Percentiles rank a stretch among this genome's conserved stretches.
Conservation (phyloP, 2,797 vertebrate species). For the Salmo trutta region DNA sequence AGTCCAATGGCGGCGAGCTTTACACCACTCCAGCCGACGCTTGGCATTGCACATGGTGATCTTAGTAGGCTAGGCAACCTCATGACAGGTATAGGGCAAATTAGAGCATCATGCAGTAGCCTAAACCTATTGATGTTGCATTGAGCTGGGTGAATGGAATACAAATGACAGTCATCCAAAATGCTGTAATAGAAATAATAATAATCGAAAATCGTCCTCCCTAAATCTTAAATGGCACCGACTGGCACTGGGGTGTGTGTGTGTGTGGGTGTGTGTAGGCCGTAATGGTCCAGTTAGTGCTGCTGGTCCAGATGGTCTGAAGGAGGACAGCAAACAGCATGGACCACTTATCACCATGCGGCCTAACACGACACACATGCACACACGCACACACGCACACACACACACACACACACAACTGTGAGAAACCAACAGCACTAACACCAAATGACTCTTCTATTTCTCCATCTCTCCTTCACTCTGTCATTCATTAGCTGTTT, state of each 20-base stretch:
- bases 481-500: neutral
- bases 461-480: neutral
- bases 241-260: neutral
- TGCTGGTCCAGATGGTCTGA: conserved; percentile 49
- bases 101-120: too few species aligned
- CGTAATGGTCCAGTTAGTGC: conserved; percentile 15
- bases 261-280: conserved; percentile 10
- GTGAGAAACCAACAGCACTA: conserved; percentile 31
- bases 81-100: too few species aligned
- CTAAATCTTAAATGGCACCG: too few species aligned
- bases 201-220: too few species aligned
- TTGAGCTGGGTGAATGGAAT: too few species aligned
- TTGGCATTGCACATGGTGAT: too few species aligned
- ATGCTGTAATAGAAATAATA: too few species aligned
- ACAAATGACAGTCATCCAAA: too few species aligned
- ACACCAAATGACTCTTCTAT: conserved; percentile 21
- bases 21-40: too few species aligned
- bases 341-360: conserved; percentile 39
- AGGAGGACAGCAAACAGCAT: conserved; percentile 31
- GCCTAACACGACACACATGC: neutral
- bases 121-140: too few species aligned
- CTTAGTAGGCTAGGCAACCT: too few species aligned
- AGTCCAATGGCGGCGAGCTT: too few species aligned
- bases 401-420: neutral
- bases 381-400: neutral